phyloP scores from a whole-genome alignment of 2,888 invertebrate genomes.

The Pediacus dermestoides region DNA sequence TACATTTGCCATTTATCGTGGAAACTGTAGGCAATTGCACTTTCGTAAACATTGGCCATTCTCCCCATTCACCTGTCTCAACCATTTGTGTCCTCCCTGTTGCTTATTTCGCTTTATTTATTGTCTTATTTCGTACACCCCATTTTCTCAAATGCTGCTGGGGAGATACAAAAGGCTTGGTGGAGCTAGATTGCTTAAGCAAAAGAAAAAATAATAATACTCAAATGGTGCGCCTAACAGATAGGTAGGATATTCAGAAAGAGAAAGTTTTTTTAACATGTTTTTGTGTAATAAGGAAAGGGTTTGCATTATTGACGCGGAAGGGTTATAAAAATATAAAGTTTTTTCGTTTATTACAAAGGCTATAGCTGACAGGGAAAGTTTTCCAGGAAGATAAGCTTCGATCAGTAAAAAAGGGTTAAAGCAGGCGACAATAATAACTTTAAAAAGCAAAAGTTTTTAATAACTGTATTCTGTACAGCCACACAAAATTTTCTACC shows the following conservation, averaged over 20 bases:
- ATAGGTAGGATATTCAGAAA: no score
- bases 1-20: conserved; percentile 41
- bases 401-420: no score
- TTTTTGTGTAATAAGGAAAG: neutral
- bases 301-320: conserved; percentile 2
- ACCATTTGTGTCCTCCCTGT: conserved; percentile 15
- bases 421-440: no score
- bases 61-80: conserved; percentile 37
- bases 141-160: conserved; percentile 25
- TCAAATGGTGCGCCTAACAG: no score
- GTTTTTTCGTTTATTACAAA: conserved; percentile 1
- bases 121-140: conserved; percentile 41
- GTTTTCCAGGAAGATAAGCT: conserved; percentile 21
- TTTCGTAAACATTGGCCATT: conserved; percentile 41
- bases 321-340: conserved; percentile 4
- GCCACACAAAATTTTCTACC: no score
- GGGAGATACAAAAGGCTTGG: no score
- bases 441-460: no score
- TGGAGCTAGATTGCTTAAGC: no score
- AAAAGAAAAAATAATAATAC: no score
- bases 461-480: no score
- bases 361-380: conserved; percentile 15
- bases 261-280: conserved; percentile 4
- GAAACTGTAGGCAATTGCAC: conserved; percentile 39
- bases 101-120: conserved; percentile 45